Evolutionary conservation across 2,888 invertebrate genomes (phyloP), one percentile per base, ranked within the genome.

Genomic region (Achlya flavicornis): DNA sequence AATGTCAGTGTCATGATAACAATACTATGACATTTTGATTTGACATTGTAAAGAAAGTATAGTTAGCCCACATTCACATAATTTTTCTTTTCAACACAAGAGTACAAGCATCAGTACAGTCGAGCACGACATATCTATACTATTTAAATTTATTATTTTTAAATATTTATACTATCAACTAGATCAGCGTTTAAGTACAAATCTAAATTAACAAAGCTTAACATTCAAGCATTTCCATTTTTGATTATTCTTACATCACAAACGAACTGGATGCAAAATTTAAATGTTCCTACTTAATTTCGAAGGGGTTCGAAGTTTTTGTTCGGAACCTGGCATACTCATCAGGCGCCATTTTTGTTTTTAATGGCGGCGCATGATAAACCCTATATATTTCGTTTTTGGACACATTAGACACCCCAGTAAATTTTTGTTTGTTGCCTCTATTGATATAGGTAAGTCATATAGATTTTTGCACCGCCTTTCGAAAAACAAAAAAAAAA

Each of bases 91-190:
- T 38, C n/a, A 7, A 60, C 41, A 43, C 26, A 19, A 60, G 5
- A 74, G 73, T 78, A 80, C 79, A 84, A 84, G 84, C 84, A 67
- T 65, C 46, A 72, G 85, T 85, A 87, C 87, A 86, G 80, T 84
- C 89, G 87, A 67, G 86, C 85, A 82, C 85, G 80, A 78, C 78
- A 67, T 62, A 70, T 71, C 74, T 74, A 76, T 63, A 53, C 19
- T 53, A 53, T 64, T 66, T 77, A 76, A 78, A 59, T 72, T 66
- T 76, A 77, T 69, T 66, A 67, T 70, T 46, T 35, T 11, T 26
- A 41, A 19, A 59, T 35, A 33, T 68, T 69, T 69, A 63, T 68
- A 67, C 68, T 73, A 78, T 67, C 70, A 66, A 74, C 78, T 74
- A 78, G 71, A 69, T 76, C 77, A 77, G 80, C 80, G 65, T 78